phyloP scores from a whole-genome alignment of 2,888 invertebrate genomes.

The Nasonovia ribisnigri region DNA sequence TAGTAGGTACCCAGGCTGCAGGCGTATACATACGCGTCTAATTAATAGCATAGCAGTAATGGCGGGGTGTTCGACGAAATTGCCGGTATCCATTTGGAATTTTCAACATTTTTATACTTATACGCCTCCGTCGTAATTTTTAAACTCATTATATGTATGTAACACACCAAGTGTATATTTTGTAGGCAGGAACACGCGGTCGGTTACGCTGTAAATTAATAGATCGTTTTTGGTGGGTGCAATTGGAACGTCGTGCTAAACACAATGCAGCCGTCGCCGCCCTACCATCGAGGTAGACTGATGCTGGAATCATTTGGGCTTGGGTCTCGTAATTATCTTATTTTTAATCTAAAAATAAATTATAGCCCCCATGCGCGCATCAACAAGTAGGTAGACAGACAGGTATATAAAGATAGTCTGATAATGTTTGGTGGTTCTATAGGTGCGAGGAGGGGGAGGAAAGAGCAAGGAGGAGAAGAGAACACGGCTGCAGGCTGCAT shows the following conservation, averaged over 20 bases:
- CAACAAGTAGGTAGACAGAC: constrained; percentile 54
- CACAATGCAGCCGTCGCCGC: neutral
- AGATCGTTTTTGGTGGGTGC: constrained; percentile 23
- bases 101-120: neutral
- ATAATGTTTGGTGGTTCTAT: neutral
- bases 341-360: constrained; percentile 64
- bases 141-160: neutral
- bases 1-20: neutral
- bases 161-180: neutral
- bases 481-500: constrained; percentile 37
- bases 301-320: neutral
- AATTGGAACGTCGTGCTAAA: constrained; percentile 22
- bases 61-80: constrained; percentile 28
- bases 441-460: neutral
- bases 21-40: neutral
- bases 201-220: constrained; percentile 43
- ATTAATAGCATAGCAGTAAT: constrained; percentile 54
- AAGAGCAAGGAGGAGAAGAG: neutral
- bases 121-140: neutral
- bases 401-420: neutral
- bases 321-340: constrained; percentile 51
- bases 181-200: neutral
- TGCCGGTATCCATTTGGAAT: neutral
- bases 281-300: neutral
- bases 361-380: constrained; percentile 42